Evolutionary conservation across 2,113 vertebrate species (phyloP), one percentile per base, ranked within the genome.

Genomic region (Eira barbara): DNA sequence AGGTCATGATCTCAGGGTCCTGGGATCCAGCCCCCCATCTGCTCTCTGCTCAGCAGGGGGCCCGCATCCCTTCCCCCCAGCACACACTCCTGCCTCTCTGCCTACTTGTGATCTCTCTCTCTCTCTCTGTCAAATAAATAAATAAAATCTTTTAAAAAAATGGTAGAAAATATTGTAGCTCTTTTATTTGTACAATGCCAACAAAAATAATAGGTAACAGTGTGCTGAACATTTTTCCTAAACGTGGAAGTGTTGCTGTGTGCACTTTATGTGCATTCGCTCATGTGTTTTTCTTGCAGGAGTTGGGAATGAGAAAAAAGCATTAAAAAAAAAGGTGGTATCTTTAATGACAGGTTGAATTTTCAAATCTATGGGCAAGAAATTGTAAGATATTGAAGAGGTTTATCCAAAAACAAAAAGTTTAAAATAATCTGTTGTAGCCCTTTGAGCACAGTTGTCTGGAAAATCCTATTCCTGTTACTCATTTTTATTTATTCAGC

Each of bases 401-500:
- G 1, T 87, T 97, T 91, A 79, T 86, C 95, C 6, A 78, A 91
- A 93, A 87, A 82, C 23, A 52, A 20, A 89, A 96, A 94, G 12
- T 47, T 67, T 17, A 18, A 94, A 79, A 91, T 57, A 65, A 78
- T 84, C 63, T 78, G 39, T 52, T 59, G 47, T 0, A 14, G 18
- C 42, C 13, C 42, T 86, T 85, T 80, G 25, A 39, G 4, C 34
- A 57, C 1, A 6, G 29, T 47, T 87, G 59, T 97, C 97, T 94
- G 82, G 67, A 90, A 82, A 96, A 11, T 85, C 14, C 78, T 97
- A 13, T 45, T 97, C 42, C 63, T 96, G 4, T 45, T 98, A 89
- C 34, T 17, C n/a, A 97, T 97, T 97, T 63, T 89, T 89, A 76
- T 71, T 89, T n/a, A 92, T 94, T 95, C 0, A 0, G 27, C 47